These are phyloP conservation scores for Ostrea denselamellosa DNA, from an alignment of 1,140 invertebrate genomes.

Conservation along the genomic window DNA sequence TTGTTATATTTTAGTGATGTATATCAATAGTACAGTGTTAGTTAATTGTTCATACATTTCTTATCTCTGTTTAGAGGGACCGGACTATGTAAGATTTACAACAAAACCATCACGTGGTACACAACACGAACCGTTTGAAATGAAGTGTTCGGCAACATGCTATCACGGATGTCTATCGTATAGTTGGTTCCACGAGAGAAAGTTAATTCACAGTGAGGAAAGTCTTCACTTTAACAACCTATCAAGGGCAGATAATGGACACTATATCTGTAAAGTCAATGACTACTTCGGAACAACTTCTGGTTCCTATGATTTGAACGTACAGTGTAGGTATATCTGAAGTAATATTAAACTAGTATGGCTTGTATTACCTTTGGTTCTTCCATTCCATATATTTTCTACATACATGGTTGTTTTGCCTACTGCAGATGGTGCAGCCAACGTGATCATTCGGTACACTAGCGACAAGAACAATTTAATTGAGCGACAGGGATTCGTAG, in stretches of 20 bases:
- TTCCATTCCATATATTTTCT: neutral
- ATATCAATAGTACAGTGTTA: too few species aligned
- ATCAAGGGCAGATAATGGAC: neutral
- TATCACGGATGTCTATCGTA: neutral
- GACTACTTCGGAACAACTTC: neutral
- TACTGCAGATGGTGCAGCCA: neutral
- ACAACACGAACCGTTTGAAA: neutral
- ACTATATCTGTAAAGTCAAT: neutral
- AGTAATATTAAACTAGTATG: neutral
- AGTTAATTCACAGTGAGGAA: neutral
- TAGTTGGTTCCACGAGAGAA: neutral
- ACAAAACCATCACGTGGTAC: neutral
- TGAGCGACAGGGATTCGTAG: neutral
- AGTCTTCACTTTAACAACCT: neutral
- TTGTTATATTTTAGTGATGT: too few species aligned
- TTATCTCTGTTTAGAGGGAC: neutral
- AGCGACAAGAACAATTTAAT: neutral
- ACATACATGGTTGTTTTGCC: neutral
- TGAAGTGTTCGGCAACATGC: neutral
- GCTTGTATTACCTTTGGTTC: neutral
- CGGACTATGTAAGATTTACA: neutral
- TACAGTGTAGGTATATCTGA: neutral
- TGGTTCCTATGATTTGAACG: neutral
- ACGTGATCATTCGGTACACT: neutral
- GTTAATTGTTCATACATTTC: too few species aligned